Conservation (phyloP, 1,140 invertebrate genomes). For the Drosophila prosaltans region DNA sequence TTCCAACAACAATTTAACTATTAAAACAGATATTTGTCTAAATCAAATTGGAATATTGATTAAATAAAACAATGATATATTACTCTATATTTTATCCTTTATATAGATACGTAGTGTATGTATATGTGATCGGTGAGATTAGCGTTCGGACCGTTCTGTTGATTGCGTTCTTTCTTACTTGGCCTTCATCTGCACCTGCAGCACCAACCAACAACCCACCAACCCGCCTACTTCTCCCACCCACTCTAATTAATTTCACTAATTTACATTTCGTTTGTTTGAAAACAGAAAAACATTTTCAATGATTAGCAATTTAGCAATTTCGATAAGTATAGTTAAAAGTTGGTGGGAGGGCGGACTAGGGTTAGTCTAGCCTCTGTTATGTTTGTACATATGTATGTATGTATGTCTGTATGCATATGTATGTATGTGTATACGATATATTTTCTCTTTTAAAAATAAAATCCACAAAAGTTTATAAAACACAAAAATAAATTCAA, state of each 20-base stretch:
- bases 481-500: slow-evolving; percentile 78
- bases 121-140: no score
- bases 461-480: slow-evolving; percentile 76
- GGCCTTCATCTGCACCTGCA: slow-evolving; percentile 8
- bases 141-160: background rate
- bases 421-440: slow-evolving; percentile 4
- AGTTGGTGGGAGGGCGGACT: slow-evolving; percentile 13
- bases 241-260: slow-evolving; percentile 38
- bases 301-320: slow-evolving; percentile 56
- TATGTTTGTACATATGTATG: slow-evolving; percentile 17
- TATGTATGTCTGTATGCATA: slow-evolving; percentile 4
- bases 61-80: no score
- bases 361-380: slow-evolving; percentile 21
- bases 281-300: slow-evolving; percentile 53
- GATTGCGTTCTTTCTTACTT: background rate
- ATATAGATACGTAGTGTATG: no score
- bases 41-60: no score
- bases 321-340: slow-evolving; percentile 6
- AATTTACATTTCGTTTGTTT: slow-evolving; percentile 70
- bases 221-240: slow-evolving; percentile 3
- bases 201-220: background rate
- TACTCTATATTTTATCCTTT: no score
- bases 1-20: no score
- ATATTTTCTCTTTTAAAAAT: slow-evolving; percentile 56
- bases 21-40: no score